Base-by-base conservation (phyloP, 2,888 invertebrate genomes). In the Agrypnus murinus region DNA sequence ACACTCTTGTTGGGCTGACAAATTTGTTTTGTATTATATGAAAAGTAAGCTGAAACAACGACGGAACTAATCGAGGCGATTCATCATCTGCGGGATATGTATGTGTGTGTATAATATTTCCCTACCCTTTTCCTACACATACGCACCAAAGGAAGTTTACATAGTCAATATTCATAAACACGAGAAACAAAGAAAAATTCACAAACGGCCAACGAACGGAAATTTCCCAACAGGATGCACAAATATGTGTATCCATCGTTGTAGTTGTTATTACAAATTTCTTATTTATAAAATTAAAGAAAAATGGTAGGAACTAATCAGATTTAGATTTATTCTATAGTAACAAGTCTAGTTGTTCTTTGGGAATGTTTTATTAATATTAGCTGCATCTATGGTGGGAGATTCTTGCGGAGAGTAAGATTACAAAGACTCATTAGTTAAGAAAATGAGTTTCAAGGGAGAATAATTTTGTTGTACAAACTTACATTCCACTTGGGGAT, bases 11-110 rank as follows among this genome's bases (percentile, higher is more conserved):
- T 68, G 63, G 58, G 46, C 59, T 68, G 63, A 72, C 65, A 71
- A 71, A 73, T 73, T 71, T 65, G 70, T 71, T 71, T 71, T 71
- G 65, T 73, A 57, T n/a, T n/a, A n/a, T 65, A 34, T 55, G 62
- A 34, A 48, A 59, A 43, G 43, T 48, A 53, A 45, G 50, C 40
- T 40, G 53, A 53, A 25, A 67, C 53, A 60, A 60, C 60, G 43
- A 55, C 67, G 34, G 43, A 45, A 53, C 53, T 67, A 67, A 67
- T 60, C 60, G 67, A 25, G 17, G 32, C 53, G 43, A 67, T 67
- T 67, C 67, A 45, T 67, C 67, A 67, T 67, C 53, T 59, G 53
- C 53, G 58, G 58, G 38, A 31, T 45, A 65, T 58, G 59, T 31
- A 46, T 45, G 55, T 25, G 25, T 5, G 5, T 25, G 25, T 25